Evolutionary conservation across 2,113 vertebrate species (phyloP).

Genomic region (Dendropsophus ebraccatus): DNA sequence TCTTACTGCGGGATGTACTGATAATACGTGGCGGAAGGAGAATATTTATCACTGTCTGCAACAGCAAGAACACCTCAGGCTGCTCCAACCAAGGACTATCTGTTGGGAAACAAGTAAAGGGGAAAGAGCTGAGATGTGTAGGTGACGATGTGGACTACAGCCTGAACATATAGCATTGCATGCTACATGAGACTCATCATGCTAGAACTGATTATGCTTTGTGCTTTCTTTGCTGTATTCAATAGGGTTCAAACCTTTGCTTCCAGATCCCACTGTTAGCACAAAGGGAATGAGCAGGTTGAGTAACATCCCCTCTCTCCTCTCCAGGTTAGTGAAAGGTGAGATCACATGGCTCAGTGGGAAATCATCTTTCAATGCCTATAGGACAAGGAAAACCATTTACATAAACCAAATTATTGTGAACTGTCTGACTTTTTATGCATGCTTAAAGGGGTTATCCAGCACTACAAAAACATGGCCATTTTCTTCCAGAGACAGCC

Average conservation of each 20-base stretch:
- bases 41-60: slow-evolving; percentile 97
- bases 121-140: not conserved
- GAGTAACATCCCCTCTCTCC: slow-evolving; percentile 98
- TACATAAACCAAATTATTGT: slow-evolving; percentile 51
- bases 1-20: slow-evolving; percentile 97
- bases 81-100: slow-evolving; percentile 95
- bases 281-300: slow-evolving; percentile 98
- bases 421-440: slow-evolving; percentile 57
- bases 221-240: slow-evolving; percentile 27
- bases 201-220: not conserved
- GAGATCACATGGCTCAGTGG: slow-evolving; percentile 98
- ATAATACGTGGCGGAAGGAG: slow-evolving; percentile 95
- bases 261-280: slow-evolving; percentile 97
- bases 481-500: no score
- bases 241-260: slow-evolving; percentile 90
- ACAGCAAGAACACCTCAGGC: slow-evolving; percentile 91
- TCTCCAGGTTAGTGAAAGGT: slow-evolving; percentile 99
- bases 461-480: no score
- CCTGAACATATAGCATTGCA: no score
- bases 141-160: not conserved
- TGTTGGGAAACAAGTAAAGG: slow-evolving; percentile 64
- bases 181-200: no score
- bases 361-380: slow-evolving; percentile 99
- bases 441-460: no score
- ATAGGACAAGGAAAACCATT: slow-evolving; percentile 72